Evolutionary conservation across 2,888 invertebrate species (phyloP).

Genomic region (Tetheella fluctuosa): DNA sequence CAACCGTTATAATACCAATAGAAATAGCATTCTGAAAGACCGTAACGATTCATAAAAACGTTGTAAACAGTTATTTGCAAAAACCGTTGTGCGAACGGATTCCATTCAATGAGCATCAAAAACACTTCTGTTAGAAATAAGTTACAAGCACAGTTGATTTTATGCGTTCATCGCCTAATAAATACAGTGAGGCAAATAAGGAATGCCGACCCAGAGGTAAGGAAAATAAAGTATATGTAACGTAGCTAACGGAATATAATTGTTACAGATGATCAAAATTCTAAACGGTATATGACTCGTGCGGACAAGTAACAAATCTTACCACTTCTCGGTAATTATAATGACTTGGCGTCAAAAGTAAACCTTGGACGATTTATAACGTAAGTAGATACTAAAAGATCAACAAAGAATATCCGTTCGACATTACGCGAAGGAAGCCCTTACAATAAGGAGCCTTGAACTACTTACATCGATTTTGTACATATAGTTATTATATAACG

Average conservation of each 20-base stretch:
- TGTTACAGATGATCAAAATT: not conserved
- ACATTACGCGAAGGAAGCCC: constrained; percentile 3
- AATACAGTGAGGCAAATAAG: no score
- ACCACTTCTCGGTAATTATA: not conserved
- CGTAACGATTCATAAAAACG: constrained; percentile 1
- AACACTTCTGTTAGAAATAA: no score
- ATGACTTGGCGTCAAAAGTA: not conserved
- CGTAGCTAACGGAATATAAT: no score
- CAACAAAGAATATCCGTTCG: not conserved
- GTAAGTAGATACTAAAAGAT: not conserved
- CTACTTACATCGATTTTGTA: not conserved
- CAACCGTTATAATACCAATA: not conserved
- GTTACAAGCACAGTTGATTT: no score
- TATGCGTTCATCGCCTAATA: no score
- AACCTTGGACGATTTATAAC: not conserved
- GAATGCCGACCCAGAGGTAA: no score
- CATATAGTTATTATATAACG: no score
- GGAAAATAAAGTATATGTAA: no score
- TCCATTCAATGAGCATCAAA: not conserved
- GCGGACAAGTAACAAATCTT: not conserved
- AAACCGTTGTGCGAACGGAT: not conserved
- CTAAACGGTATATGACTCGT: not conserved
- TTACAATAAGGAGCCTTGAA: not conserved
- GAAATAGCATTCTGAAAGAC: not conserved
- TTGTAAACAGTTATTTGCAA: constrained; percentile 1